phyloP scores from a whole-genome alignment of 2,797 vertebrate species.

The Gymnothorax javanicus region DNA sequence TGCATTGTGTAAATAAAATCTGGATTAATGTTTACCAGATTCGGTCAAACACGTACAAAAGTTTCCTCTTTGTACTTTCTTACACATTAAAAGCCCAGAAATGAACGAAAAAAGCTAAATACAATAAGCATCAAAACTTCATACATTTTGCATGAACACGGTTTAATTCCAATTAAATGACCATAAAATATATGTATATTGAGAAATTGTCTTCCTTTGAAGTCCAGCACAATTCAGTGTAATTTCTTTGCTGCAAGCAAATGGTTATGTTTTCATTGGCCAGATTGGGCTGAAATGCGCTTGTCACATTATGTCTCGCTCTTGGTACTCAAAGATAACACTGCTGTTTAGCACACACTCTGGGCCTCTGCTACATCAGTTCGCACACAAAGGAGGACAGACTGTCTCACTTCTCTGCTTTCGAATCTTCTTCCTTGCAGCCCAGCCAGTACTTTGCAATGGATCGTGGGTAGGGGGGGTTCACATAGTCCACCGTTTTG shows the following conservation, averaged over 20 bases:
- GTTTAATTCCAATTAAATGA: not conserved
- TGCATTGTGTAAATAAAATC: not conserved
- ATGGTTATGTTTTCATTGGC: not conserved
- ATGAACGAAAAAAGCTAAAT: too few relatives aligned
- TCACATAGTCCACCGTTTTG: constrained; percentile 72
- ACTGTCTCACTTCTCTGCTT: constrained; percentile 64
- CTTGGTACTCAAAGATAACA: not conserved
- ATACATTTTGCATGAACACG: not conserved
- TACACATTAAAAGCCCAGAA: not conserved
- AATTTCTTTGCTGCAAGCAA: not conserved
- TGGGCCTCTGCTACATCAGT: too few relatives aligned
- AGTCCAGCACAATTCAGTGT: not conserved
- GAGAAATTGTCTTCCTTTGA: not conserved
- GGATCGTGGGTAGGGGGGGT: constrained; percentile 87
- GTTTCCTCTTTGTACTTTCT: not conserved
- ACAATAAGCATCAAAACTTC: not conserved
- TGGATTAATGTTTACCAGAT: not conserved
- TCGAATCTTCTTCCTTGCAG: constrained; percentile 66
- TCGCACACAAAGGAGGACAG: not conserved
- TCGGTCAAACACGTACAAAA: not conserved
- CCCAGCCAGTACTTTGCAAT: constrained; percentile 92
- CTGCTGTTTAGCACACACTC: not conserved
- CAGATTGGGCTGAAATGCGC: not conserved
- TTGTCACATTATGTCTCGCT: not conserved
- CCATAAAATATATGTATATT: not conserved